Conservation (phyloP, 1,140 invertebrate genomes). For the Neelides sp. region DNA sequence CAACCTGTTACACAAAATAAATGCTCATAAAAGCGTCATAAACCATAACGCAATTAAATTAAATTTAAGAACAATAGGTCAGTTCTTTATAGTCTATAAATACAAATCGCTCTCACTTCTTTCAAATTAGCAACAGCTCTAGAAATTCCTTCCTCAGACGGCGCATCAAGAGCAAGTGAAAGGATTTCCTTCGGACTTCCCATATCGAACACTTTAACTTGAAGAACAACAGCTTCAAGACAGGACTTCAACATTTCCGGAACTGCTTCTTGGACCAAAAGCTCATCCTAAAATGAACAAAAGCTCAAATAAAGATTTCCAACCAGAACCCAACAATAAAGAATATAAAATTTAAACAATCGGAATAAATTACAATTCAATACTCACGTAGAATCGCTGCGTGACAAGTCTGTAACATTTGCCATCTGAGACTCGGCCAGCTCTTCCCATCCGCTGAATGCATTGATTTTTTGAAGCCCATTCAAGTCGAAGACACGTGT, state of each 20-base stretch:
- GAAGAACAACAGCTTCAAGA: conserved; percentile 67
- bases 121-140: conserved; percentile 70
- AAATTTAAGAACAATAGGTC: not conserved
- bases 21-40: too few species aligned
- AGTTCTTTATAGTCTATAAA: not conserved
- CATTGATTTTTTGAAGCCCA: conserved; percentile 87
- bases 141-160: conserved; percentile 65
- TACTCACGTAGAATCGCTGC: conserved; percentile 54
- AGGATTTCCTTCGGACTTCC: conserved; percentile 69
- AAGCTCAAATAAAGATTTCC: not conserved
- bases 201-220: conserved; percentile 69
- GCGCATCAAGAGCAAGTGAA: conserved; percentile 72
- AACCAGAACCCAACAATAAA: not conserved
- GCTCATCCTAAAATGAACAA: conserved; percentile 34
- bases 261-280: conserved; percentile 41
- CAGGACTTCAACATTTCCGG: conserved; percentile 73
- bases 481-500: conserved; percentile 38
- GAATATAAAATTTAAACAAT: conserved; percentile 6
- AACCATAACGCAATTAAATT: too few species aligned
- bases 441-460: conserved; percentile 75
- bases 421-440: conserved; percentile 72
- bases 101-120: conserved; percentile 45
- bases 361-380: not conserved
- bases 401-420: conserved; percentile 74
- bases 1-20: conserved; percentile 36